phyloP scores from a whole-genome alignment of 2,113 vertebrate genomes.

The Pardalotus punctatus region DNA sequence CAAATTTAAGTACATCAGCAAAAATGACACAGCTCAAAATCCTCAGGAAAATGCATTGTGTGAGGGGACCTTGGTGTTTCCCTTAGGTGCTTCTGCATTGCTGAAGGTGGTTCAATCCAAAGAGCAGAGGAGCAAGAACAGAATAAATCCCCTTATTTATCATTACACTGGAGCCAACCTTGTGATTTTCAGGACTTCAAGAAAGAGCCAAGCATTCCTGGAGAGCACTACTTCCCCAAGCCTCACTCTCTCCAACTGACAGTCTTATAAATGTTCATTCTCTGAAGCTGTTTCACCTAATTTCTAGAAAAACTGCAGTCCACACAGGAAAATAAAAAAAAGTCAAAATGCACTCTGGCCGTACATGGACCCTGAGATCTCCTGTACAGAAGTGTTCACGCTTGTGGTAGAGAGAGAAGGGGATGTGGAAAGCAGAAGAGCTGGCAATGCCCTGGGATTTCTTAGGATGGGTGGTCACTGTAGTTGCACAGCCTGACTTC shows the following conservation, averaged over 20 bases:
- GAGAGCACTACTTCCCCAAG: background rate
- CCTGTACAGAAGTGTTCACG: accelerated
- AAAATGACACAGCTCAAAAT: background rate
- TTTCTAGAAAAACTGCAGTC: background rate
- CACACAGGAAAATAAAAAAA: background rate
- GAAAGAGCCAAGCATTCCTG: background rate
- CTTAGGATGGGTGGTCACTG: slow-evolving; percentile 33
- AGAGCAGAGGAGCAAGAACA: background rate
- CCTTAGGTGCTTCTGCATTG: background rate
- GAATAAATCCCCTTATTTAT: background rate
- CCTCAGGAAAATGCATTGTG: background rate
- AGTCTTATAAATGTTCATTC: background rate
- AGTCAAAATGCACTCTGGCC: background rate
- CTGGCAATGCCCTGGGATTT: slow-evolving; percentile 42
- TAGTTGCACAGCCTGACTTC: slow-evolving; percentile 27
- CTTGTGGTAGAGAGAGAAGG: background rate
- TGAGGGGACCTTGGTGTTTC: background rate
- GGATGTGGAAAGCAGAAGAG: background rate
- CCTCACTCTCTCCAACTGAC: background rate
- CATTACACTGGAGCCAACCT: background rate
- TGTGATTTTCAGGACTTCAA: background rate
- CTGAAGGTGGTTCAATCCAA: background rate
- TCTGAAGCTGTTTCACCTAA: background rate
- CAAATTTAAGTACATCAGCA: background rate
- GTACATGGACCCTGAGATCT: background rate